Evolutionary conservation across 2,888 invertebrate genomes (phyloP), one percentile per base, ranked within the genome.

Genomic region (Elysia crispata): DNA sequence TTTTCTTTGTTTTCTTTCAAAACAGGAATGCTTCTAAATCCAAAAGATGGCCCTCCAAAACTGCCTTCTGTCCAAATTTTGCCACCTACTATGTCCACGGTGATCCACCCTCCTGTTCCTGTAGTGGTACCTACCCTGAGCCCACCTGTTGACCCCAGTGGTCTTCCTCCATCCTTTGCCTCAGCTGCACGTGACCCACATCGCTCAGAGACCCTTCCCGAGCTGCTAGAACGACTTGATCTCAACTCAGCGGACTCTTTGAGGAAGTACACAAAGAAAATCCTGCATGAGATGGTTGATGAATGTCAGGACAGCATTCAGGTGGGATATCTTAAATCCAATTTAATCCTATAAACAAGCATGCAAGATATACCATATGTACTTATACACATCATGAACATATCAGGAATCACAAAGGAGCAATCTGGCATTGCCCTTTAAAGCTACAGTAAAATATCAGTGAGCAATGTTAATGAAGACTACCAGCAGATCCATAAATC

Each of bases 71-170:
- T 89, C 31, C 87, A 86, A 70, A 81, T 89, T 20, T 84, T 88
- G 5, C 89, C 89, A 13, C 88, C 88, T 33, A 80, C 85, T 11
- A 72, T 83, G 49, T 85, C 86, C 77, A 84, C 85, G 6, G 82
- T 85, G 66, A 86, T 86, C 64, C 87, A 87, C 11, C 83, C 85
- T 30, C 87, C 88, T 20, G 86, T 89, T 1, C 89, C 89, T n/a
- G 70, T 89, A 20, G 69, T 89, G 1, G 84, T 89, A 8, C 88
- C 88, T 31, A 76, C 80, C 13, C 69, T 88, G 31, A 81, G 84
- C 31, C 85, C 85, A 23, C 81, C 80, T 25, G 57, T 82, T 5
- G 82, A 81, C 54, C 73, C 77, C 6, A 76, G 80, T 50, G 76
- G 41, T 5, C 76, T 80, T 28, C 80, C 73, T 25, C 80, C 80